These are phyloP conservation scores for Chelidonichthys spinosus DNA, from an alignment of 2,797 vertebrate species.

Conservation along the genomic window DNA sequence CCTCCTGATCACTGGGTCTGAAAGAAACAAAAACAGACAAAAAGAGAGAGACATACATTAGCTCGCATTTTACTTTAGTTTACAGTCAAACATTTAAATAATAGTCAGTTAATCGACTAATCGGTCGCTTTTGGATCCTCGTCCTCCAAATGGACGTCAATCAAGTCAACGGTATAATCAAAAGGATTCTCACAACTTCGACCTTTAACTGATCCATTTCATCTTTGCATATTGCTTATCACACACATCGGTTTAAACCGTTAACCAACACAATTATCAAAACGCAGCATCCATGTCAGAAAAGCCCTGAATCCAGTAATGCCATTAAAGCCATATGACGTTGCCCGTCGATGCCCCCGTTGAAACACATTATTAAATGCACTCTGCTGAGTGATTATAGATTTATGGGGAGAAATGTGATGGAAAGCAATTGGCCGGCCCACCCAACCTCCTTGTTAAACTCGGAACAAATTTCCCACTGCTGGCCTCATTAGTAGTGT, in stretches of 20 bases:
- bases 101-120: too few relatives aligned
- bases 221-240: neutral
- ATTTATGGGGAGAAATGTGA: slow-evolving; percentile 49
- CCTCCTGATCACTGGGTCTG: slow-evolving; percentile 63
- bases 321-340: neutral
- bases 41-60: slow-evolving; percentile 11
- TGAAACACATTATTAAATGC: slow-evolving; percentile 22
- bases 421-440: slow-evolving; percentile 11
- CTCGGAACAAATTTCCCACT: slow-evolving; percentile 31
- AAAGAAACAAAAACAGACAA: slow-evolving; percentile 31
- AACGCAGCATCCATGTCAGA: neutral
- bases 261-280: neutral
- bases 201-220: slow-evolving; percentile 4
- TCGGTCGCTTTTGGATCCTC: too few relatives aligned
- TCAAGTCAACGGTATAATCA: too few relatives aligned
- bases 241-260: neutral
- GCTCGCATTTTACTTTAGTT: neutral
- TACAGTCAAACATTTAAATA: neutral
- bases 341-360: neutral
- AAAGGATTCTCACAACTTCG: neutral
- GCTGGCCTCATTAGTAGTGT: slow-evolving; percentile 53
- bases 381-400: slow-evolving; percentile 34
- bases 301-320: slow-evolving; percentile 5
- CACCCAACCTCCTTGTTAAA: slow-evolving; percentile 47
- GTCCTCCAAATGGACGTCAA: too few relatives aligned